Percentiles rank a stretch among this genome's conserved stretches.
These are phyloP conservation scores for Paradisaea rubra DNA, from an alignment of 2,113 vertebrate genomes.

Conservation along the genomic window DNA sequence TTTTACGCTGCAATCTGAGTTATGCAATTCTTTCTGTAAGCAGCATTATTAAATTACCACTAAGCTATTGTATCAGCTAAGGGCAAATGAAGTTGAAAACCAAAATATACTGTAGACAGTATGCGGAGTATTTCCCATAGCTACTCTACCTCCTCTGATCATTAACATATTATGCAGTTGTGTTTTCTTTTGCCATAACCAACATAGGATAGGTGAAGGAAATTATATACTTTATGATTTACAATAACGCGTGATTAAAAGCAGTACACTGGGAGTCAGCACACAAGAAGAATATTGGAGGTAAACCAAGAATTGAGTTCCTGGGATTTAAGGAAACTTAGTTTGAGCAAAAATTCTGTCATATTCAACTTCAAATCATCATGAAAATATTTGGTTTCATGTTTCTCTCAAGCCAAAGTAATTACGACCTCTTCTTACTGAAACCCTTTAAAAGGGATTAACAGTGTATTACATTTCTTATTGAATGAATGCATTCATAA, in stretches of 20 bases:
- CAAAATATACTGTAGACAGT: neutral
- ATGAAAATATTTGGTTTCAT: constrained; percentile 57
- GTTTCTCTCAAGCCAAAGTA: constrained; percentile 45
- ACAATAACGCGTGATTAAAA: neutral
- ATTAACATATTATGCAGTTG: neutral
- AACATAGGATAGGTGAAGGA: neutral
- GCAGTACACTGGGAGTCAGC: neutral
- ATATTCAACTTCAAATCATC: constrained; percentile 53
- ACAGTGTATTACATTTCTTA: constrained; percentile 26
- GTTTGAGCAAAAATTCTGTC: constrained; percentile 23
- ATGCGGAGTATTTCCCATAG: neutral
- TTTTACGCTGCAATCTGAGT: neutral
- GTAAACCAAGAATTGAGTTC: neutral
- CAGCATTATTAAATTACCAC: neutral
- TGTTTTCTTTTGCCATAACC: neutral
- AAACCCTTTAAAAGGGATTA: constrained; percentile 35
- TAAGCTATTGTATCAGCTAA: constrained; percentile 9
- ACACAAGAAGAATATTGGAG: neutral
- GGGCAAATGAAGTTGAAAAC: constrained; percentile 11
- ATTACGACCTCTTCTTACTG: constrained; percentile 41
- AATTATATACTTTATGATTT: neutral
- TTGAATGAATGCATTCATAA: constrained; percentile 38
- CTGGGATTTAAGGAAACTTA: constrained; percentile 22
- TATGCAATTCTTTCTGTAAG: neutral
- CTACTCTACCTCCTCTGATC: neutral